Evolutionary conservation across 2,113 vertebrate species (phyloP).

Genomic region (Protobothrops mucrosquamatus): DNA sequence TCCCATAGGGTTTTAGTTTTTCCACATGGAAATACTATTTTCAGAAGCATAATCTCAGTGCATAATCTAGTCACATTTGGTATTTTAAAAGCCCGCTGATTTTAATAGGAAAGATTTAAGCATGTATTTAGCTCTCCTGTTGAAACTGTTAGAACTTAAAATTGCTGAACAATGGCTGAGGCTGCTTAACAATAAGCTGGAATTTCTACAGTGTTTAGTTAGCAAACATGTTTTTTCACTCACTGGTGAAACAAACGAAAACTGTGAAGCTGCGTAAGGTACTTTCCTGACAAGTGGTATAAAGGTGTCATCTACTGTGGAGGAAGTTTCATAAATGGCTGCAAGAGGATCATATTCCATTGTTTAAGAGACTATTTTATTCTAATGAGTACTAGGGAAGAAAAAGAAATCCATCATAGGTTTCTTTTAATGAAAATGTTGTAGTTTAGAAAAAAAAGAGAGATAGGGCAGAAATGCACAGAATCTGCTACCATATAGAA

Average conservation of each 20-base stretch:
- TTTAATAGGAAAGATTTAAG: background rate
- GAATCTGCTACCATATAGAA: background rate
- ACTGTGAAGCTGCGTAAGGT: constrained; percentile 52
- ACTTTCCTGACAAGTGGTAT: constrained; percentile 40
- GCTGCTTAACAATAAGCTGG: background rate
- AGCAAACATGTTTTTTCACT: constrained; percentile 18
- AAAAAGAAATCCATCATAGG: background rate
- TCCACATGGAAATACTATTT: background rate
- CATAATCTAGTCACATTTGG: background rate
- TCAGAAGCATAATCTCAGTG: background rate
- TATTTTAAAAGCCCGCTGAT: background rate
- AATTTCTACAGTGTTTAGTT: constrained; percentile 1
- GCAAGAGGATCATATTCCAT: background rate
- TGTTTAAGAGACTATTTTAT: background rate
- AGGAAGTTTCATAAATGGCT: background rate
- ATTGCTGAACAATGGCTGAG: background rate
- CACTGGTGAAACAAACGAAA: constrained; percentile 46
- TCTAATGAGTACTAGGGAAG: background rate
- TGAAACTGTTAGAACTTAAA: background rate
- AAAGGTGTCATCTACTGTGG: constrained; percentile 59
- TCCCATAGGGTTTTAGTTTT: background rate
- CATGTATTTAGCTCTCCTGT: background rate
- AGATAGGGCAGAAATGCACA: background rate
- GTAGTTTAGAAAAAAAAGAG: background rate
- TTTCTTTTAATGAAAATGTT: background rate